These are phyloP conservation scores for Merluccius polli DNA, from an alignment of 2,797 vertebrate genomes.

Conservation along the genomic window DNA sequence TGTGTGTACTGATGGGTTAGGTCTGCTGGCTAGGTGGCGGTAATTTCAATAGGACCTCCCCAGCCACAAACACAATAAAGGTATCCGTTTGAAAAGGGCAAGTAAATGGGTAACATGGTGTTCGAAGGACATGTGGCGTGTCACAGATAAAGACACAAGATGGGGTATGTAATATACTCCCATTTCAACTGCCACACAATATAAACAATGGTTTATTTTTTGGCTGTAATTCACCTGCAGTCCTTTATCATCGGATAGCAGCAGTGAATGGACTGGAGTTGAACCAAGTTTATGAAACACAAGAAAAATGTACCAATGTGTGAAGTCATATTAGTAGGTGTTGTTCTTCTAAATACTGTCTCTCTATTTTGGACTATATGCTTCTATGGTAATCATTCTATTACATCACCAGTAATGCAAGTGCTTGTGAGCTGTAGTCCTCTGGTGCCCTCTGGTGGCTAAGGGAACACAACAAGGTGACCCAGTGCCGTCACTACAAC, in stretches of 20 bases:
- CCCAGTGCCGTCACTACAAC: slow-evolving; percentile 3
- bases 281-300: neutral
- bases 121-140: neutral
- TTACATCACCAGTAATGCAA: neutral
- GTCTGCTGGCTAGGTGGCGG: neutral
- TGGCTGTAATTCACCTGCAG: neutral
- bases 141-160: neutral
- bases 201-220: neutral
- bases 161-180: neutral
- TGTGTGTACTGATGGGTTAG: neutral
- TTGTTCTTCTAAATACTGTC: neutral
- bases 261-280: neutral
- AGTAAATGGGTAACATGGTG: slow-evolving; percentile 1
- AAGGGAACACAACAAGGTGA: slow-evolving; percentile 8
- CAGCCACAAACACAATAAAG: slow-evolving; percentile 11
- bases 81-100: neutral
- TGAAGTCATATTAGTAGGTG: neutral
- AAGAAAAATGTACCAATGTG: neutral
- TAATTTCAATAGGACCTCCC: neutral
- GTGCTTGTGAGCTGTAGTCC: slow-evolving; percentile 5
- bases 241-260: neutral
- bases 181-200: neutral
- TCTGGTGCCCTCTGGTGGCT: slow-evolving; percentile 60
- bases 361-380: neutral
- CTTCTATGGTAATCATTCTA: neutral